Base-by-base conservation (phyloP, 2,113 vertebrate species). In the Theropithecus gelada region DNA sequence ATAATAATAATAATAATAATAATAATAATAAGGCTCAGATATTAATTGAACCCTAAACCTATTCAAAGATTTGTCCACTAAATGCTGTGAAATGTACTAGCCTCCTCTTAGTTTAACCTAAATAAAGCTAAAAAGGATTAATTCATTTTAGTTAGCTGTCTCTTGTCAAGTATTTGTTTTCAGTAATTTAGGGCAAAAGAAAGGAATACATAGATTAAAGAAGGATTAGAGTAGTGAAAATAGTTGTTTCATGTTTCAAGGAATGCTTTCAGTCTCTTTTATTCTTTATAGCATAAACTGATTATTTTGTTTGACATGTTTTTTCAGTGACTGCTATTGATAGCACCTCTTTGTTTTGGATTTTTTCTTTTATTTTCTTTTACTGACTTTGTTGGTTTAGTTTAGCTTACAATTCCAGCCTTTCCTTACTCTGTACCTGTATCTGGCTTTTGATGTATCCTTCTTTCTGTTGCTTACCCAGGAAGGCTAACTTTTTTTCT, bases 131-230 rank as follows among this genome's bases (percentile, higher is more conserved):
- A 80, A 76, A 79, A 75, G 75, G 80, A 72, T 82, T 88, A 66
- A 92, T 40, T 95, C 45, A n/a, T 40, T 57, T 92, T 18, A 72
- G 25, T 92, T 27, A 80, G 25, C 50, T 83, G 20, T 90, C 35
- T 90, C 17, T 83, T 66, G 80, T 92, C 27, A 85, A 96, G 85
- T 88, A 75, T 93, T 68, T 86, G 66, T 90, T 95, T 94, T 94
- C 80, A 89, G 59, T 92, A 92, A 83, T 94, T 96, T 45, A 88
- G 79, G 68, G 35, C 52, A 83, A 73, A 95, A 94, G 88, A 93
- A 84, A 95, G 72, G 25, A 81, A 96, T 66, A 92, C 43, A 43
- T 6, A 50, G 40, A 38, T 68, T 93, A 66, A 64, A 61, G 52
- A 73, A 59, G 52, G 86, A 61, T 88, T 90, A 88, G 57, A 68